These are phyloP conservation scores for Drosophila planitibia DNA, from an alignment of 2,888 invertebrate genomes.

Conservation along the genomic window DNA sequence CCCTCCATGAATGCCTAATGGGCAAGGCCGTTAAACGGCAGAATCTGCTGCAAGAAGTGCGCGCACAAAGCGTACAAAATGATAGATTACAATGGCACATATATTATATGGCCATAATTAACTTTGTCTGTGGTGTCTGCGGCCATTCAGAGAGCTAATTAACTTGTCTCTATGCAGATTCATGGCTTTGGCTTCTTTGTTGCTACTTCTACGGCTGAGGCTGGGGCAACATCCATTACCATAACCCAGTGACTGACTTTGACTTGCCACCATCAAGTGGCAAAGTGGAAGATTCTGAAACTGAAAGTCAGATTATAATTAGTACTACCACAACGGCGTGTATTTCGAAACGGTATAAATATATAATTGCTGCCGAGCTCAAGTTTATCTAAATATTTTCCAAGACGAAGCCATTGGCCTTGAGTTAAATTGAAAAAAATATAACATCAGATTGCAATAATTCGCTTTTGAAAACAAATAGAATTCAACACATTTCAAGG, in stretches of 20 bases:
- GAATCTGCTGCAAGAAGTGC: slow-evolving; percentile 68
- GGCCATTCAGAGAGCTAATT: slow-evolving; percentile 56
- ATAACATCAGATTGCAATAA: slow-evolving; percentile 25
- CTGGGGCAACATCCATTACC: slow-evolving; percentile 43
- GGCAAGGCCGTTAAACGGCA: slow-evolving; percentile 51
- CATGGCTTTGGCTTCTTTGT: slow-evolving; percentile 7
- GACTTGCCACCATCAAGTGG: slow-evolving; percentile 46
- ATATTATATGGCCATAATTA: slow-evolving; percentile 63
- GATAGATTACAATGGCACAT: slow-evolving; percentile 70
- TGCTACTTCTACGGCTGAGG: slow-evolving; percentile 5
- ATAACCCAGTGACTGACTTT: slow-evolving; percentile 76
- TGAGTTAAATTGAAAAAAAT: slow-evolving; percentile 35
- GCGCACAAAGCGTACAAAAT: slow-evolving; percentile 71
- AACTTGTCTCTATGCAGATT: slow-evolving; percentile 58
- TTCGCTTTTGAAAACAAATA: slow-evolving; percentile 23
- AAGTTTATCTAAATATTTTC: slow-evolving; percentile 70
- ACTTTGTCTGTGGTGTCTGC: slow-evolving; percentile 40
- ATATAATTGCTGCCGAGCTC: slow-evolving; percentile 51
- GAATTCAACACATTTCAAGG: slow-evolving; percentile 41
- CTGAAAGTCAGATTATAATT: slow-evolving; percentile 17
- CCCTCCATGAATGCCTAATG: background rate
- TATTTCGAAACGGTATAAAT: slow-evolving; percentile 55
- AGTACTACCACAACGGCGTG: slow-evolving; percentile 19
- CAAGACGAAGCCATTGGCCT: slow-evolving; percentile 39
- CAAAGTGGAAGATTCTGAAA: slow-evolving; percentile 48